Conservation (phyloP, 2,113 vertebrate genomes). For the Merops nubicus region DNA sequence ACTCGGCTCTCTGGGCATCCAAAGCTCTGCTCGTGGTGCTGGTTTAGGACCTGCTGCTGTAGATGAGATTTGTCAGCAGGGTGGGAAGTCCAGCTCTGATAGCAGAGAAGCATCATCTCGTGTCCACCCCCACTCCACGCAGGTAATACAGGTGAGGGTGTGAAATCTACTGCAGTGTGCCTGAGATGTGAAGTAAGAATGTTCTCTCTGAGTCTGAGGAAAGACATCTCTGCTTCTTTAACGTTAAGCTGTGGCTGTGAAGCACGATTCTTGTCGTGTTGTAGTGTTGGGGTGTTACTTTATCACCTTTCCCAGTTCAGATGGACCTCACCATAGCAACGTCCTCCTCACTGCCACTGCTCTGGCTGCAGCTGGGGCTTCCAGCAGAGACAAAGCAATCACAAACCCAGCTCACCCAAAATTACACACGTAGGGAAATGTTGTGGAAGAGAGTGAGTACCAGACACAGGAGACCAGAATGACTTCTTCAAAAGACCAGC, state of each 20-base stretch:
- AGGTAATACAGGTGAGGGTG: accelerated
- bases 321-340: not conserved
- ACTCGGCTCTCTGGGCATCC: not conserved
- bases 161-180: accelerated
- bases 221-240: not conserved
- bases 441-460: too few relatives aligned
- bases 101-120: not conserved
- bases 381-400: not conserved
- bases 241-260: not conserved
- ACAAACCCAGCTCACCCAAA: not conserved
- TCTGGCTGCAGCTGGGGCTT: too few relatives aligned
- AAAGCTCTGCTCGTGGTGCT: not conserved
- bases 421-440: too few relatives aligned
- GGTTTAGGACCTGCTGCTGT: not conserved
- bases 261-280: not conserved
- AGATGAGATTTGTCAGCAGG: not conserved
- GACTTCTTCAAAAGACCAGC: not conserved
- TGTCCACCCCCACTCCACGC: accelerated
- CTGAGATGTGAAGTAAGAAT: too few relatives aligned
- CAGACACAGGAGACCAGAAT: not conserved
- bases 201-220: not conserved
- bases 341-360: accelerated
- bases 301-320: too few relatives aligned
- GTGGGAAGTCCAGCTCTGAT: not conserved
- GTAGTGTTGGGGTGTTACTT: accelerated